Evolutionary conservation across 2,113 vertebrate genomes (phyloP).

Genomic region (Etia nguti): DNA sequence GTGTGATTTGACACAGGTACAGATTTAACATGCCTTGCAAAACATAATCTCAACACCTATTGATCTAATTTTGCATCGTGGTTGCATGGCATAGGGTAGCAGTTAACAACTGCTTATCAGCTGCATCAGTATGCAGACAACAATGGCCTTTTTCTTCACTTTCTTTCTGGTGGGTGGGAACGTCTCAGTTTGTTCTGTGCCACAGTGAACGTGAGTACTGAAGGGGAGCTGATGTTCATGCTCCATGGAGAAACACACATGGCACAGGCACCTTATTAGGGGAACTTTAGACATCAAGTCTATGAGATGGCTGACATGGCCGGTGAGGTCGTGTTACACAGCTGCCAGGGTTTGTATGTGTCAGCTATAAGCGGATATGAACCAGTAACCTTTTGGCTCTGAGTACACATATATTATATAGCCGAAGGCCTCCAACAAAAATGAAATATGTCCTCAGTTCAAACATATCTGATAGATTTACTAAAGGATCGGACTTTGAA

Average conservation of each 20-base stretch:
- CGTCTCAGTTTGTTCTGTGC: slow-evolving; percentile 20
- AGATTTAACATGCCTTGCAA: slow-evolving; percentile 9
- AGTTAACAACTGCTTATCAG: slow-evolving; percentile 41
- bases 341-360: slow-evolving; percentile 38
- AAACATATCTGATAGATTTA: slow-evolving; percentile 15
- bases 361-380: slow-evolving; percentile 51
- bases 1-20: not conserved
- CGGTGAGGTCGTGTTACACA: slow-evolving; percentile 32
- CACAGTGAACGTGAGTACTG: not conserved
- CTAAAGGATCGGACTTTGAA: not conserved
- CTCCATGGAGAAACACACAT: slow-evolving; percentile 7
- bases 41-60: slow-evolving; percentile 4
- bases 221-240: slow-evolving; percentile 10
- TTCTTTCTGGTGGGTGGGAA: not conserved
- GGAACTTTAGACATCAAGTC: slow-evolving; percentile 15
- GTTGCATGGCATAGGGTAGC: not conserved
- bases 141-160: slow-evolving; percentile 52
- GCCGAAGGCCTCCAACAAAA: not conserved
- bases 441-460: not conserved
- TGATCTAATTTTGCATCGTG: slow-evolving; percentile 6
- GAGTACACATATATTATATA: not conserved
- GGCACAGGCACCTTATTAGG: slow-evolving; percentile 7
- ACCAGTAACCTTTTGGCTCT: slow-evolving; percentile 39
- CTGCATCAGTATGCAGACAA: slow-evolving; percentile 29
- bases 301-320: slow-evolving; percentile 14